Percentiles rank a stretch among this genome's conserved stretches.
phyloP scores from a whole-genome alignment of 2,797 vertebrate species.

The Channallabes apus region DNA sequence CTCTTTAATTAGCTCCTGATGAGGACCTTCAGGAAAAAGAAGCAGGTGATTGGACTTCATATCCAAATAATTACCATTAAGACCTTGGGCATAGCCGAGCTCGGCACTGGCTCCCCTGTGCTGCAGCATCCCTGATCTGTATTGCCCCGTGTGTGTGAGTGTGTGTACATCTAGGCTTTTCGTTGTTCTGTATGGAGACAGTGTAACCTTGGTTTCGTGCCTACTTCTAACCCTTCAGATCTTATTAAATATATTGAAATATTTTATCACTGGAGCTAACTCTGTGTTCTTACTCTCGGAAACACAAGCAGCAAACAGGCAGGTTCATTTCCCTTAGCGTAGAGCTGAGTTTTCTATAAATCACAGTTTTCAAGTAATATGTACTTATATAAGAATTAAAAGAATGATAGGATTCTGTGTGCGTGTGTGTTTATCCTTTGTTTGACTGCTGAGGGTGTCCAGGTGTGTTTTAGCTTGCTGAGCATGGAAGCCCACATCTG shows the following conservation, averaged over 20 bases:
- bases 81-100: slow-evolving; percentile 62
- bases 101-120: slow-evolving; percentile 68
- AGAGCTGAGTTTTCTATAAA: not conserved
- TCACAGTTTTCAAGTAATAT: not conserved
- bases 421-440: slow-evolving; percentile 32
- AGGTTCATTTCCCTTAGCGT: slow-evolving; percentile 58
- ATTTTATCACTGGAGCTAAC: slow-evolving; percentile 24
- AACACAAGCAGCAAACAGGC: slow-evolving; percentile 33
- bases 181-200: slow-evolving; percentile 9
- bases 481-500: slow-evolving; percentile 71
- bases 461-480: slow-evolving; percentile 71
- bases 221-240: not conserved
- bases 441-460: slow-evolving; percentile 64
- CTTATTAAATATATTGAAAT: slow-evolving; percentile 16
- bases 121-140: slow-evolving; percentile 60
- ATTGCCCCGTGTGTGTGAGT: slow-evolving; percentile 36
- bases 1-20: slow-evolving; percentile 79
- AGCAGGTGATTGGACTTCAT: slow-evolving; percentile 77
- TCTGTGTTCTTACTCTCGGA: slow-evolving; percentile 21
- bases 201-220: not conserved
- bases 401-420: not conserved
- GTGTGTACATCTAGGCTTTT: slow-evolving; percentile 4
- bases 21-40: slow-evolving; percentile 75
- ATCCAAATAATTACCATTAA: slow-evolving; percentile 79
- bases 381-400: not conserved